Evolutionary conservation across 2,113 vertebrate species (phyloP), one percentile per base, ranked within the genome.

Genomic region (Strix aluco): DNA sequence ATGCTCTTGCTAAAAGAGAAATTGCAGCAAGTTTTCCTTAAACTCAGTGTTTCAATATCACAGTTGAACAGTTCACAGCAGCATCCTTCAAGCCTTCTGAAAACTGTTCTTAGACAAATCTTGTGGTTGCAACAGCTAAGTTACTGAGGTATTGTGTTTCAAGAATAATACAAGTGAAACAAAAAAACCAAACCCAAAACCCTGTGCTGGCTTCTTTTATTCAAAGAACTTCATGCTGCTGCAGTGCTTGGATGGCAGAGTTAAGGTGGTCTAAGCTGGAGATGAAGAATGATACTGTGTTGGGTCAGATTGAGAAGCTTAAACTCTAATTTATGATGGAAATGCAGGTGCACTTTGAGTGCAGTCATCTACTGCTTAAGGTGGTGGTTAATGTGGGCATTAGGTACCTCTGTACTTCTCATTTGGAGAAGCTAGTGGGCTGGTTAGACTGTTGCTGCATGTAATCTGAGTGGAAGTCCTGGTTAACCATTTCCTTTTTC

Each of bases 61-160:
- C 94, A 94, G 91, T 97, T 91, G 91, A 97, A 51, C 86, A 80
- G 84, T 97, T 97, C 95, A 95, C 94, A 95, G 91, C 83, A 82
- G 92, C 91, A 91, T 94, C 87, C 84, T 91, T 96, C 94, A 95
- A 91, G 46, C 51, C 51, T 66, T 90, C 92, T 96, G 77, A 90
- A 97, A 97, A 61, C 78, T 87, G 19, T 86, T 96, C 79, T 91
- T 95, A 62, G 80, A 93, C 77, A 94, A 93, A 90, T 92, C 80
- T 34, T 88, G 36, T 58, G 74, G 42, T 63, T 92, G 80, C 69
- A 86, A 69, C 36, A 49, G 69, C 42, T 34, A 82, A 92, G 89
- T 91, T 95, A 90, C 3, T 87, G 70, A 89, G 82, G 42, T 95
- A 66, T 80, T 82, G 47, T 58, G 49, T 88, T 94, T 89, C 69